These are phyloP conservation scores for Myxocyprinus asiaticus DNA, from an alignment of 2,113 vertebrate species.

Conservation along the genomic window DNA sequence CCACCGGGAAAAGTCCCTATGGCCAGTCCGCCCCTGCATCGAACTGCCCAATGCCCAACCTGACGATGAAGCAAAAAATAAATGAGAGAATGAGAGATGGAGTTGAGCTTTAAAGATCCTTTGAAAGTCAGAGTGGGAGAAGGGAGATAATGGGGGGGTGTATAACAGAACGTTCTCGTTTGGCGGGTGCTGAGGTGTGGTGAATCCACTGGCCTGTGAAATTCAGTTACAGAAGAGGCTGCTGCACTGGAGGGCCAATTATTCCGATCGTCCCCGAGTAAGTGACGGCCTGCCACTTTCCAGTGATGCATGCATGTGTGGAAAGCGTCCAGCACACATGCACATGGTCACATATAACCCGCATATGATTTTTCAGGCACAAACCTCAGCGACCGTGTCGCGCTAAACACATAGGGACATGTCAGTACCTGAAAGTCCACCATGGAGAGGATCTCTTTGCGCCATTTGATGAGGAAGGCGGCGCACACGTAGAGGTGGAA, in stretches of 20 bases:
- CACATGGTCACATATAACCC: neutral
- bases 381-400: neutral
- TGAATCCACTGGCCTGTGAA: slow-evolving; percentile 62
- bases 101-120: too few relatives aligned
- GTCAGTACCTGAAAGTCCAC: slow-evolving; percentile 83
- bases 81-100: neutral
- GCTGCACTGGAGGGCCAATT: slow-evolving; percentile 67
- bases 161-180: slow-evolving; percentile 58
- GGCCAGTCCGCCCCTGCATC: neutral
- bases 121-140: too few relatives aligned
- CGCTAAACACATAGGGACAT: neutral
- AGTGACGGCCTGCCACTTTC: slow-evolving; percentile 57
- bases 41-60: neutral
- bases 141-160: neutral
- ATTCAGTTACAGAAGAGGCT: slow-evolving; percentile 55
- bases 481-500: slow-evolving; percentile 89
- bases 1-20: too few relatives aligned
- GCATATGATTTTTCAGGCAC: slow-evolving; percentile 2
- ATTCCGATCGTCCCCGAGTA: slow-evolving; percentile 60
- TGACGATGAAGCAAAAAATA: slow-evolving; percentile 14
- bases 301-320: slow-evolving; percentile 52
- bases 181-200: slow-evolving; percentile 58
- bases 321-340: slow-evolving; percentile 28
- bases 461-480: slow-evolving; percentile 89
- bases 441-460: slow-evolving; percentile 88